Conservation (phyloP, 2,797 vertebrate genomes). For the Distichodus sexfasciatus region DNA sequence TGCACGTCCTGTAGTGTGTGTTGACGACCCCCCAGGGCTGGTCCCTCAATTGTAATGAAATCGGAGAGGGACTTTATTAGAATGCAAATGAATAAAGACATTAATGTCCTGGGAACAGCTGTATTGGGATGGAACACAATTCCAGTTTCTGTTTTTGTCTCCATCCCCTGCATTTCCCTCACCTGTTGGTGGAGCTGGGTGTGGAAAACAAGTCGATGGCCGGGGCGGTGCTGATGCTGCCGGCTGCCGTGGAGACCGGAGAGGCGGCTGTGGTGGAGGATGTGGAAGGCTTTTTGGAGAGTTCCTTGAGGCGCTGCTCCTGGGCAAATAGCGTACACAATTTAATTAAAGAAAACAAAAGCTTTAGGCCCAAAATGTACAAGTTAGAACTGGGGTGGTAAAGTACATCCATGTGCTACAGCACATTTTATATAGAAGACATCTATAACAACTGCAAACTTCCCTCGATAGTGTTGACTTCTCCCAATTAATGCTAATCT, state of each 20-base stretch:
- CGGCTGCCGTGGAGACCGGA: conserved; percentile 80
- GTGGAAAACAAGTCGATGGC: conserved; percentile 92
- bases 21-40: too few species aligned
- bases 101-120: neutral
- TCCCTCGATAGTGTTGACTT: too few species aligned
- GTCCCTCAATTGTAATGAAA: too few species aligned
- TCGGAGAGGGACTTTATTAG: too few species aligned
- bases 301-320: conserved; percentile 93
- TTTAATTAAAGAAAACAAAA: too few species aligned
- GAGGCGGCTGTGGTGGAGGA: conserved; percentile 85
- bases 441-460: too few species aligned
- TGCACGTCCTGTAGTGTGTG: too few species aligned
- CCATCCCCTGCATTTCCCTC: neutral
- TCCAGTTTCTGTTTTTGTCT: neutral
- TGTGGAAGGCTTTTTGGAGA: conserved; percentile 86
- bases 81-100: too few species aligned
- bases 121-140: neutral
- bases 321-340: conserved; percentile 48
- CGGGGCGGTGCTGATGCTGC: conserved; percentile 81
- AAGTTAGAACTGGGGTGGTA: neutral
- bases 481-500: too few species aligned
- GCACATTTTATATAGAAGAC: too few species aligned
- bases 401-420: too few species aligned
- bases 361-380: too few species aligned
- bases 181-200: conserved; percentile 89